These are phyloP conservation scores for Troides helena DNA, from an alignment of 2,888 invertebrate species.

Conservation along the genomic window DNA sequence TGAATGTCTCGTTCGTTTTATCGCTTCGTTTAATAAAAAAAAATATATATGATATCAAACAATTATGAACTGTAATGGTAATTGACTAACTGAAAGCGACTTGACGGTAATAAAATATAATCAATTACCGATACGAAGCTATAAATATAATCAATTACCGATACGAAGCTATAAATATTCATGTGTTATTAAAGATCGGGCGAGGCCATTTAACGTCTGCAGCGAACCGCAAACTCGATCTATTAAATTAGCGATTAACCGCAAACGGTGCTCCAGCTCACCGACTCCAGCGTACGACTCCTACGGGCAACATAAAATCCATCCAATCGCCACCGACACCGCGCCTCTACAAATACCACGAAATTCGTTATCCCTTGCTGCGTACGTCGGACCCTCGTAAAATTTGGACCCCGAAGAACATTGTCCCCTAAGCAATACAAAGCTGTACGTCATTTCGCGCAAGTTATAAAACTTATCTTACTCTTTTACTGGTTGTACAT, in stretches of 20 bases:
- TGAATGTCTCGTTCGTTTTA: too few species aligned
- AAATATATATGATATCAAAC: too few species aligned
- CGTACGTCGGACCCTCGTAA: conserved; percentile 68
- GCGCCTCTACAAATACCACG: conserved; percentile 63
- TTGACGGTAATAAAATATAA: too few species aligned
- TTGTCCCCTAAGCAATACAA: conserved; percentile 28
- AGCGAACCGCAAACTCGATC: conserved; percentile 56
- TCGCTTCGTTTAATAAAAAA: too few species aligned
- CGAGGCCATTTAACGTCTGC: conserved; percentile 31
- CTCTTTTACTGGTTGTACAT: too few species aligned
- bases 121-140: conserved; percentile 2
- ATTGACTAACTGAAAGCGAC: too few species aligned
- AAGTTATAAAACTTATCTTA: conserved; percentile 55
- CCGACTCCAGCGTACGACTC: conserved; percentile 48
- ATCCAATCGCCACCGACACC: conserved; percentile 71
- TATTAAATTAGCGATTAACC: conserved; percentile 67
- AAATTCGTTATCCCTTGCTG: conserved; percentile 69
- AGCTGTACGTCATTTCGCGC: conserved; percentile 37
- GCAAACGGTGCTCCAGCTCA: conserved; percentile 48
- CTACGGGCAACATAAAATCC: conserved; percentile 68
- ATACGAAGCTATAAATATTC: neutral
- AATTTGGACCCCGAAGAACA: conserved; percentile 56
- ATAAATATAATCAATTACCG: conserved; percentile 4
- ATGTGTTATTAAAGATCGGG: conserved; percentile 1
- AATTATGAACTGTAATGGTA: too few species aligned